phyloP scores from a whole-genome alignment of 2,888 invertebrate genomes.

The Epinotia bilunana region DNA sequence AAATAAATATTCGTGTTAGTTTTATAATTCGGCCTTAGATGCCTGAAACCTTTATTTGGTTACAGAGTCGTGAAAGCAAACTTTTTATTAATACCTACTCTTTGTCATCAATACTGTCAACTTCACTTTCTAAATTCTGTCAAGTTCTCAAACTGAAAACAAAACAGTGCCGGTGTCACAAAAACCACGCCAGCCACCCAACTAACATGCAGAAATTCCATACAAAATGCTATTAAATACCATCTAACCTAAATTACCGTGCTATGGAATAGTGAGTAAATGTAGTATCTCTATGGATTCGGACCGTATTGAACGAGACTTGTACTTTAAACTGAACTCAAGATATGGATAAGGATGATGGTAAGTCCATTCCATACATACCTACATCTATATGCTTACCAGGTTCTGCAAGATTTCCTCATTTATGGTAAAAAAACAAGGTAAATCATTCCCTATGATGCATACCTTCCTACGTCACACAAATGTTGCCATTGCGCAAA shows the following conservation, averaged over 20 bases:
- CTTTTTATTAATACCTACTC: background rate
- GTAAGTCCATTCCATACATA: slow-evolving; percentile 14
- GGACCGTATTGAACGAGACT: background rate
- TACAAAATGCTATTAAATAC: slow-evolving; percentile 4
- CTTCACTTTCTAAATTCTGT: slow-evolving; percentile 1
- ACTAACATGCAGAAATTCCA: background rate
- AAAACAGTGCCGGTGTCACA: slow-evolving; percentile 5
- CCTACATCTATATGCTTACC: too few species aligned
- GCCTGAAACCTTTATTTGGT: too few species aligned
- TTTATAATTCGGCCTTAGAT: too few species aligned
- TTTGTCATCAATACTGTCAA: slow-evolving; percentile 5
- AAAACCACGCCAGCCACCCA: background rate
- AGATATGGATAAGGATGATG: slow-evolving; percentile 14
- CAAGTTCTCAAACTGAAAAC: background rate
- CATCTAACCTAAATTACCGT: background rate
- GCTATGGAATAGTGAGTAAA: background rate
- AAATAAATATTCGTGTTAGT: too few species aligned
- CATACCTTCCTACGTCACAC: too few species aligned
- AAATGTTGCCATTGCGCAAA: too few species aligned
- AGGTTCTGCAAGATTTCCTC: too few species aligned
- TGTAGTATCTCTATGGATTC: background rate
- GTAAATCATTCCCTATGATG: too few species aligned
- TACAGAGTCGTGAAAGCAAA: too few species aligned
- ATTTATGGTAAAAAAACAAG: too few species aligned
- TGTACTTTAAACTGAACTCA: background rate